Evolutionary conservation across 2,888 invertebrate species (phyloP).

Genomic region (Amphiduros pacificus): DNA sequence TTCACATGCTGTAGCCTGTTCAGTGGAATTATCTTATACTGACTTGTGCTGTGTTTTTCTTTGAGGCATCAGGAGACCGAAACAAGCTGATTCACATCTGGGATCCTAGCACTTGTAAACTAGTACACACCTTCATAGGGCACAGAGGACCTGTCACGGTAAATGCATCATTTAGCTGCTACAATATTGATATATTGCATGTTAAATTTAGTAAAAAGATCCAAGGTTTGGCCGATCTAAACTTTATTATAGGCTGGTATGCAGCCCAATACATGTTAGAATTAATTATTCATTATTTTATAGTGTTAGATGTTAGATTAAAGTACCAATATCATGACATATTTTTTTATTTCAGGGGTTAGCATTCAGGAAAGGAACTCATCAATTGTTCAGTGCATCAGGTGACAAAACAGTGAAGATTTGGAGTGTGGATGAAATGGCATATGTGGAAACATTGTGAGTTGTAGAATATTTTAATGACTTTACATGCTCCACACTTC

Average conservation of each 20-base stretch:
- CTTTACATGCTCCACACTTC: too few relatives aligned
- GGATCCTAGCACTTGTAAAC: slow-evolving; percentile 76
- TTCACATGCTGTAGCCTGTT: too few relatives aligned
- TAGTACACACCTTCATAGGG: slow-evolving; percentile 75
- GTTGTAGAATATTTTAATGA: too few relatives aligned
- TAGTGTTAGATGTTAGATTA: background rate
- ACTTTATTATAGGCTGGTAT: background rate
- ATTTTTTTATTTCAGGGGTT: slow-evolving; percentile 65
- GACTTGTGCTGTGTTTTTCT: too few relatives aligned
- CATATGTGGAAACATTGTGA: slow-evolving; percentile 88
- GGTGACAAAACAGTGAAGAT: slow-evolving; percentile 74
- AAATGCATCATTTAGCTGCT: background rate
- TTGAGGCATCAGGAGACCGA: slow-evolving; percentile 71
- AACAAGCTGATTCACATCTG: slow-evolving; percentile 78
- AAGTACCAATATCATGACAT: background rate
- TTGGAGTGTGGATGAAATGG: slow-evolving; percentile 95
- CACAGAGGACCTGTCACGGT: slow-evolving; percentile 45
- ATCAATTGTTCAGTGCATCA: slow-evolving; percentile 72
- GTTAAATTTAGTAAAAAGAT: too few relatives aligned
- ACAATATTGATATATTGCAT: too few relatives aligned
- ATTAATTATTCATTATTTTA: background rate
- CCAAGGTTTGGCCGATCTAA: too few relatives aligned
- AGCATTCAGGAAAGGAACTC: slow-evolving; percentile 81
- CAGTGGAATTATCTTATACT: too few relatives aligned
- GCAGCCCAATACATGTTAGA: background rate